These are phyloP conservation scores for Sylvia atricapilla DNA, from an alignment of 2,113 vertebrate species.

Conservation along the genomic window DNA sequence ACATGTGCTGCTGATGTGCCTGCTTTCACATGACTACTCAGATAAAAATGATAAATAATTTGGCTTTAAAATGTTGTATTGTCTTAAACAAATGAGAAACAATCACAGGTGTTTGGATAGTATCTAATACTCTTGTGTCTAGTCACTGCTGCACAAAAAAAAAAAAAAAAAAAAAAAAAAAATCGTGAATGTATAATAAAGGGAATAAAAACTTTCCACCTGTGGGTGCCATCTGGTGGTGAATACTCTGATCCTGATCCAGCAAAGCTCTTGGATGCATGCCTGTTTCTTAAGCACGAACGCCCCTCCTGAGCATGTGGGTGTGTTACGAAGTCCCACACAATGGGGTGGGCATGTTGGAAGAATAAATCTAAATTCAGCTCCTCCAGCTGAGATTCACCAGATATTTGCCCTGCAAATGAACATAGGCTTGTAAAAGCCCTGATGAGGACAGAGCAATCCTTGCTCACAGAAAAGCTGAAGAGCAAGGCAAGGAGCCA, in stretches of 20 bases:
- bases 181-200: neutral
- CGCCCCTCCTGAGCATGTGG: rapidly evolving
- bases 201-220: neutral
- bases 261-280: neutral
- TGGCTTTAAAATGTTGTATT: neutral
- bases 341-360: neutral
- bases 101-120: neutral
- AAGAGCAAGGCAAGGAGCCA: neutral
- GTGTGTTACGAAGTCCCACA: neutral
- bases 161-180: neutral
- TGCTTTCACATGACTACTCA: neutral
- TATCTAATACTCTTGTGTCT: neutral
- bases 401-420: neutral
- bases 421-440: neutral
- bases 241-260: neutral
- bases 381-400: neutral
- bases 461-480: neutral
- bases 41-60: neutral
- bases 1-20: neutral
- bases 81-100: neutral
- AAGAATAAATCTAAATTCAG: neutral
- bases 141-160: neutral
- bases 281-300: neutral
- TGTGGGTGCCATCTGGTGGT: conserved; percentile 46
- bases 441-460: neutral